phyloP scores from a whole-genome alignment of 2,888 invertebrate genomes.

The Omphaloscelis lunosa region DNA sequence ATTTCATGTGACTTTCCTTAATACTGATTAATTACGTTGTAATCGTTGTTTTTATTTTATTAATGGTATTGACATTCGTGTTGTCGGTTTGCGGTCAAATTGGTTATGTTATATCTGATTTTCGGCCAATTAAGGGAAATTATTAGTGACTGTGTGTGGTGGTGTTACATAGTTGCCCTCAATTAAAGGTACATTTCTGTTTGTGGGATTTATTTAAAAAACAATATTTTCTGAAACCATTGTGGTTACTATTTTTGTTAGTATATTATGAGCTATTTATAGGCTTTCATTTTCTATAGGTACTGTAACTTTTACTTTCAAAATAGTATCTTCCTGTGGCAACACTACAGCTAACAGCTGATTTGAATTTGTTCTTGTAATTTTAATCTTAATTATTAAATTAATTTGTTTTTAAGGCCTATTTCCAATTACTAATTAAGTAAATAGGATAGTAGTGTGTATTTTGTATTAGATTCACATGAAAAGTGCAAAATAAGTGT shows the following conservation, averaged over 20 bases:
- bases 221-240: background rate
- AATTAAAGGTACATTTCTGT: constrained; percentile 6
- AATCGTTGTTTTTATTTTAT: constrained; percentile 22
- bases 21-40: constrained; percentile 55
- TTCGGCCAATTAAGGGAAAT: constrained; percentile 38
- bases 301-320: no score
- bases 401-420: no score
- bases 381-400: no score
- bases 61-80: constrained; percentile 37
- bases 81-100: constrained; percentile 12
- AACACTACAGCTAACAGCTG: no score
- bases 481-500: no score
- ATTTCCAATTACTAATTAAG: no score
- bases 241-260: background rate
- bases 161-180: background rate
- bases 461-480: no score
- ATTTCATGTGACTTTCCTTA: constrained; percentile 20
- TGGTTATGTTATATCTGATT: constrained; percentile 33
- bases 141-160: constrained; percentile 1
- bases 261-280: background rate
- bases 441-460: no score
- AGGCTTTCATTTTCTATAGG: background rate
- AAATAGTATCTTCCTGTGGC: no score
- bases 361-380: no score
- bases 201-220: background rate